phyloP scores from a whole-genome alignment of 2,113 vertebrate species.

The Colinus virginianus region DNA sequence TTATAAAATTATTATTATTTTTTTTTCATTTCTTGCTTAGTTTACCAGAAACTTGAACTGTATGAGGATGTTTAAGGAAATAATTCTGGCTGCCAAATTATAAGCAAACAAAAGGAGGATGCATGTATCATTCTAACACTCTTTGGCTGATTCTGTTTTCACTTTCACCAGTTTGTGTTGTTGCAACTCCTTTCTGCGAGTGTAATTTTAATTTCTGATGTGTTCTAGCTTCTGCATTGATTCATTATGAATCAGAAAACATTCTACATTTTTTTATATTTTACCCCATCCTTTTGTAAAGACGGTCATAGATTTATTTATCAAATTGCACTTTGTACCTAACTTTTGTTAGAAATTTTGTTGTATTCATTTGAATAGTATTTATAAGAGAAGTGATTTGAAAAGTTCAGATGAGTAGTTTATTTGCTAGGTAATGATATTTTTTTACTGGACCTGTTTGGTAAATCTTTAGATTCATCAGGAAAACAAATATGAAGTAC shows the following conservation, averaged over 20 bases:
- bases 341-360: not conserved
- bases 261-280: not conserved
- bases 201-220: not conserved
- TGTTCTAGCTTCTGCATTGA: not conserved
- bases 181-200: not conserved
- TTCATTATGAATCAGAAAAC: not conserved
- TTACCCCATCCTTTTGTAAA: not conserved
- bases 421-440: not conserved
- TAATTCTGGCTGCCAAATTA: not conserved
- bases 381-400: not conserved
- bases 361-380: not conserved
- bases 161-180: not conserved
- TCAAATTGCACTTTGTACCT: not conserved
- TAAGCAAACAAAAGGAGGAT: not conserved
- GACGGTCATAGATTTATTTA: not conserved
- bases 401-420: not conserved
- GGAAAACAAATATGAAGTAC: not conserved
- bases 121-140: fast-evolving
- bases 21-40: not conserved
- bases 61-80: not conserved
- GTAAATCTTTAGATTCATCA: not conserved
- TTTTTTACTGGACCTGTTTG: not conserved
- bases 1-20: conserved; percentile 16
- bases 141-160: not conserved
- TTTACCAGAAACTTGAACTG: not conserved